Conservation (phyloP, 2,797 vertebrate genomes). For the Microctenopoma stevenorrisi region DNA sequence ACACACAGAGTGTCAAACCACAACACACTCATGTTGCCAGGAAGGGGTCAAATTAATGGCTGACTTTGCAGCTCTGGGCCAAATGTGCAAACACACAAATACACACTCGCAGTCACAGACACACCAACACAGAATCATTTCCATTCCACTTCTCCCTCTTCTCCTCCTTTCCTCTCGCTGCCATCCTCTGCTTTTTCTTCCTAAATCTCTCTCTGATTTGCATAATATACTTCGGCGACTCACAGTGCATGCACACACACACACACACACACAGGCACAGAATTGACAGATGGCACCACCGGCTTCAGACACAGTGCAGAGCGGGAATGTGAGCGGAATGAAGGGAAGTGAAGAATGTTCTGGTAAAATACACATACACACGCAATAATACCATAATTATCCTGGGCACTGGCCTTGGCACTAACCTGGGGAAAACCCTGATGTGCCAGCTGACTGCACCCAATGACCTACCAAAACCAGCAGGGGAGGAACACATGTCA, state of each 20-base stretch:
- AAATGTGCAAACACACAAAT: conserved; percentile 58
- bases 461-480: conserved; percentile 71
- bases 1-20: conserved; percentile 69
- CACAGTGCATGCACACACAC: conserved; percentile 13
- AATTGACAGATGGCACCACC: conserved; percentile 80
- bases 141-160: conserved; percentile 59
- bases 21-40: conserved; percentile 75
- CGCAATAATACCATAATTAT: conserved; percentile 78
- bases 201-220: conserved; percentile 65
- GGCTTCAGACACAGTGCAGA: conserved; percentile 71
- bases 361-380: conserved; percentile 69
- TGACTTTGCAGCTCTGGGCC: conserved; percentile 76
- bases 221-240: conserved; percentile 74
- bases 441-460: conserved; percentile 79
- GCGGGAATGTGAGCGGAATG: conserved; percentile 71
- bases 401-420: conserved; percentile 76
- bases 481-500: conserved; percentile 46
- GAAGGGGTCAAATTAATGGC: conserved; percentile 81
- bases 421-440: conserved; percentile 78
- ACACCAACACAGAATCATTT: conserved; percentile 51
- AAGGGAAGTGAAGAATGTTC: conserved; percentile 72
- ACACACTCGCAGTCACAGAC: conserved; percentile 20
- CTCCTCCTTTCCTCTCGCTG: conserved; percentile 54
- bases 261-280: conserved; percentile 31
- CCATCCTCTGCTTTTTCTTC: conserved; percentile 60